Evolutionary conservation across 2,888 invertebrate genomes (phyloP), one percentile per base, ranked within the genome.

Genomic region (Notocelia uddmanniana): DNA sequence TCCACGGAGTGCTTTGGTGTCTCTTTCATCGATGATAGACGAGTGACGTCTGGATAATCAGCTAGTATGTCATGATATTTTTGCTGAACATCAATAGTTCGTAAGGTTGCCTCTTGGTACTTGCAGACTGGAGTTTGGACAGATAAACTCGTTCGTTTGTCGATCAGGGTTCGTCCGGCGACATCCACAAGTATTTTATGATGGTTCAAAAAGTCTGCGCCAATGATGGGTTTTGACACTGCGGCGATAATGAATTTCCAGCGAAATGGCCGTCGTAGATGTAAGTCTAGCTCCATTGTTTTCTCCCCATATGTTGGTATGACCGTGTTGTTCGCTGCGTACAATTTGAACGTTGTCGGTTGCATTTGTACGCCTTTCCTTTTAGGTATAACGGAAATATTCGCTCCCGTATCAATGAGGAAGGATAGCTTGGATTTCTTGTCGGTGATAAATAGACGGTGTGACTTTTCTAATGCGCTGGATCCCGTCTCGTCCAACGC

Each of bases 371-470:
- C 26, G 26, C 26, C 26, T 26, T 5, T 26, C 5, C 26, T 26
- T 26, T 26, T 26, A 26, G 26, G 26, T 26, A 26, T 26, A 26
- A 26, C 26, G 26, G 26, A 26, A 26, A 26, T 26, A 26, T 26
- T 26, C 5, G 26, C 5, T n/a, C n/a, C n/a, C n/a, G n/a, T n/a
- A n/a, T n/a, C 57, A 2, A 34, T 34, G 18, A 34, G 34, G 9
- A 57, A 57, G 6, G 57, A 34, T 18, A 57, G 57, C n/a, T 57
- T 57, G 10, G 57, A 57, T 3, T 34, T 57, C 26, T 57, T 57
- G 15, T 57, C 57, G 34, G 57, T 57, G 34, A 57, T 57, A 18
- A 57, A 57, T 23, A 57, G 57, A 57, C 57, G 57, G 57, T 57
- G n/a, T 34, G 57, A 31, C 2, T 57, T 57, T 2, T 18, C 10